Evolutionary conservation across 2,888 invertebrate genomes (phyloP).

Genomic region (Plebejus argus): DNA sequence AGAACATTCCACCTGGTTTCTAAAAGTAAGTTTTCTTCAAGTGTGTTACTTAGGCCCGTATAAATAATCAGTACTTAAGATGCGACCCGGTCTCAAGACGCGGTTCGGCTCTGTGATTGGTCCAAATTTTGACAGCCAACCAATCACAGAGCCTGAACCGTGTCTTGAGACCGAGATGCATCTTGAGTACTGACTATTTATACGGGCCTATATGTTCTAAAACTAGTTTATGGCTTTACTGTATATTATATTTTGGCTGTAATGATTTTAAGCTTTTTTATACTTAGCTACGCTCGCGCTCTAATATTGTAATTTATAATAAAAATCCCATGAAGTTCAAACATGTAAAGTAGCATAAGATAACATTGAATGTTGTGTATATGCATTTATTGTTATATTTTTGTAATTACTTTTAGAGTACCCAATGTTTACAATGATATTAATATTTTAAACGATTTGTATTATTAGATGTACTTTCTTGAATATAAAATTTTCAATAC

Average conservation of each 20-base stretch:
- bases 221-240: neutral
- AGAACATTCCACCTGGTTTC: neutral
- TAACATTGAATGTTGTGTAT: slow-evolving; percentile 14
- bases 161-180: too few relatives aligned
- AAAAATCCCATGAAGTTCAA: neutral
- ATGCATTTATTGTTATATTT: slow-evolving; percentile 18
- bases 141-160: too few relatives aligned
- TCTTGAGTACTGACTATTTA: too few relatives aligned
- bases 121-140: too few relatives aligned
- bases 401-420: neutral
- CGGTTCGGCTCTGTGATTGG: too few relatives aligned
- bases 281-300: neutral
- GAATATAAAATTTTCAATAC: neutral
- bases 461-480: neutral
- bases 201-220: too few relatives aligned
- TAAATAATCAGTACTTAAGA: too few relatives aligned
- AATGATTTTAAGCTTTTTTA: neutral
- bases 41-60: too few relatives aligned
- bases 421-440: slow-evolving; percentile 4
- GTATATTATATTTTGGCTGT: neutral
- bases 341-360: neutral
- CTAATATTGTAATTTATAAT: neutral
- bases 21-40: neutral
- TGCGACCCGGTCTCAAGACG: too few relatives aligned
- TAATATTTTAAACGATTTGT: neutral